These are phyloP conservation scores for Solea solea DNA, from an alignment of 2,113 vertebrate species.

Conservation along the genomic window DNA sequence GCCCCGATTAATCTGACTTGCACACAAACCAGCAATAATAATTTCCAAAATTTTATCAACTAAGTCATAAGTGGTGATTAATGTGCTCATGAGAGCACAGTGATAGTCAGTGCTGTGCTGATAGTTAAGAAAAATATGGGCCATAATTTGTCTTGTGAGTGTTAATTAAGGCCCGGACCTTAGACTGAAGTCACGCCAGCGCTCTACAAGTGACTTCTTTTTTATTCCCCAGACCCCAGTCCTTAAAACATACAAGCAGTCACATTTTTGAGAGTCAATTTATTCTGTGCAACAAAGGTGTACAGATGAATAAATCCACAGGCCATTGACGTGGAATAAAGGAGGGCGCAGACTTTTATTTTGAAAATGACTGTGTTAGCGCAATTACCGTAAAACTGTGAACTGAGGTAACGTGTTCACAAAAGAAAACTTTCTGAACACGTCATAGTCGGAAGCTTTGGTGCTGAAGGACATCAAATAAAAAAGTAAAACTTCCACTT, in stretches of 20 bases:
- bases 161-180: conserved; percentile 22
- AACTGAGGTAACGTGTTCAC: too few species aligned
- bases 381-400: too few species aligned
- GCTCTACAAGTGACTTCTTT: conserved; percentile 9
- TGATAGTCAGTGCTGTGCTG: conserved; percentile 57
- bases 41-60: conserved; percentile 57
- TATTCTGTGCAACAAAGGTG: too few species aligned
- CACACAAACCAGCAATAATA: conserved; percentile 27
- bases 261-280: too few species aligned
- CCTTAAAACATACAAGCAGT: too few species aligned
- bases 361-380: too few species aligned
- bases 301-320: too few species aligned
- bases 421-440: too few species aligned
- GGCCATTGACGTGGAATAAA: too few species aligned
- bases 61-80: conserved; percentile 59
- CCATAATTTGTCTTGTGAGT: conserved; percentile 46
- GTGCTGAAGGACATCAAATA: background rate
- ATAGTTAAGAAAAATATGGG: conserved; percentile 46
- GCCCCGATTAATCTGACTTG: background rate
- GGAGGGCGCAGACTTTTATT: too few species aligned
- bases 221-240: background rate
- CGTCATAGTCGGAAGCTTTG: background rate
- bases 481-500: background rate
- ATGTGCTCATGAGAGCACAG: conserved; percentile 42
- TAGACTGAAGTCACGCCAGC: conserved; percentile 6